A percentile compares a stretch with the other conserved stretches of the same genome.
These are phyloP conservation scores for Porphyrio hochstetteri DNA, from an alignment of 2,113 vertebrate species.

Conservation along the genomic window DNA sequence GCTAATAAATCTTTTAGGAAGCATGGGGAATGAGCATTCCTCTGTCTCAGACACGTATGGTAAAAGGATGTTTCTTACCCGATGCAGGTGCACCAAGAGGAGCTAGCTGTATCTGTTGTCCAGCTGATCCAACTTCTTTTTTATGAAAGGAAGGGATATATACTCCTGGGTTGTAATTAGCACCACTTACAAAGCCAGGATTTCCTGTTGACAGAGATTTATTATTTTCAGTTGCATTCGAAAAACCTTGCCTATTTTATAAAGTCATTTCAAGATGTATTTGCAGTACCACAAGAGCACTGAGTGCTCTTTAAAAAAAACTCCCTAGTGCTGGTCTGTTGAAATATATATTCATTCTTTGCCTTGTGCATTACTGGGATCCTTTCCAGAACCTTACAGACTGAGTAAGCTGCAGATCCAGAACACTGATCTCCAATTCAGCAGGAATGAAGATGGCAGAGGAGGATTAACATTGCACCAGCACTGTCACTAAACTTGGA, in stretches of 20 bases:
- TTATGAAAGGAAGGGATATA: conserved; percentile 91
- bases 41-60: background rate
- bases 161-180: conserved; percentile 81
- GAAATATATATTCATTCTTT: background rate
- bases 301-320: background rate
- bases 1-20: background rate
- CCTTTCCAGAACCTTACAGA: background rate
- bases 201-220: conserved; percentile 77
- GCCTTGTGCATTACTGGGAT: background rate
- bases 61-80: conserved; percentile 74
- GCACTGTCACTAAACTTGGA: background rate
- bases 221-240: background rate
- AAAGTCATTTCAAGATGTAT: background rate
- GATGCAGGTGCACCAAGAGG: conserved; percentile 78
- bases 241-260: background rate
- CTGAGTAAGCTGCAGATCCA: background rate
- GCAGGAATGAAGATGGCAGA: background rate
- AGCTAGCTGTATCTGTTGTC: conserved; percentile 91
- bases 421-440: background rate
- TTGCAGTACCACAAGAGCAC: background rate
- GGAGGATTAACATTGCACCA: background rate
- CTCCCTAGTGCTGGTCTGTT: background rate
- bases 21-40: background rate
- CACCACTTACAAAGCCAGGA: conserved; percentile 68
- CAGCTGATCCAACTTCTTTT: conserved; percentile 91